Percentiles rank a stretch among this genome's conserved stretches.
These are phyloP conservation scores for Platorchestia sp. DNA, from an alignment of 1,140 invertebrate species.

Conservation along the genomic window DNA sequence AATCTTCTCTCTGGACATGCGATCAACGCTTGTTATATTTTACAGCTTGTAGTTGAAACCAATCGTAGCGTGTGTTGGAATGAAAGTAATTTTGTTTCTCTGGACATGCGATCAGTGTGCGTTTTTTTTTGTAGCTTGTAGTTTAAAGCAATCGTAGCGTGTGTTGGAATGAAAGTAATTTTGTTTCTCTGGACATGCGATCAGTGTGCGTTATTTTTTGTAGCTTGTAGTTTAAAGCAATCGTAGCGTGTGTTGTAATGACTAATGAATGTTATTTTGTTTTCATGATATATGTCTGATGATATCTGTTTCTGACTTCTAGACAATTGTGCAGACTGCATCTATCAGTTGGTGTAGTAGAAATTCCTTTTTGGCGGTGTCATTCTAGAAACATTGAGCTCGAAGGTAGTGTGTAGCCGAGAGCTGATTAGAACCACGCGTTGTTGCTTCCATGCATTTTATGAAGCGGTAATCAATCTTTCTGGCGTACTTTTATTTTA, in stretches of 20 bases:
- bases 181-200: too few relatives aligned
- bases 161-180: too few relatives aligned
- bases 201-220: too few relatives aligned
- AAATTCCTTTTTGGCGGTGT: not conserved
- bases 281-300: too few relatives aligned
- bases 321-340: not conserved
- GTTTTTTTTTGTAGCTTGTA: too few relatives aligned
- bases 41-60: not conserved
- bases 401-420: not conserved
- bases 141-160: too few relatives aligned
- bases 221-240: too few relatives aligned
- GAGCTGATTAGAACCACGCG: not conserved
- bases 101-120: too few relatives aligned
- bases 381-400: not conserved
- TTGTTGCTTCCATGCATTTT: too few relatives aligned
- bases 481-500: not conserved
- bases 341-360: not conserved
- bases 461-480: too few relatives aligned
- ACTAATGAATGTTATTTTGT: too few relatives aligned
- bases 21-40: not conserved
- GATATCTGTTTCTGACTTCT: not conserved
- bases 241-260: too few relatives aligned
- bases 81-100: not conserved
- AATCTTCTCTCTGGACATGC: not conserved
- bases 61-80: not conserved